Conservation (phyloP, 2,797 vertebrate species). For the Okamejei kenojei region DNA sequence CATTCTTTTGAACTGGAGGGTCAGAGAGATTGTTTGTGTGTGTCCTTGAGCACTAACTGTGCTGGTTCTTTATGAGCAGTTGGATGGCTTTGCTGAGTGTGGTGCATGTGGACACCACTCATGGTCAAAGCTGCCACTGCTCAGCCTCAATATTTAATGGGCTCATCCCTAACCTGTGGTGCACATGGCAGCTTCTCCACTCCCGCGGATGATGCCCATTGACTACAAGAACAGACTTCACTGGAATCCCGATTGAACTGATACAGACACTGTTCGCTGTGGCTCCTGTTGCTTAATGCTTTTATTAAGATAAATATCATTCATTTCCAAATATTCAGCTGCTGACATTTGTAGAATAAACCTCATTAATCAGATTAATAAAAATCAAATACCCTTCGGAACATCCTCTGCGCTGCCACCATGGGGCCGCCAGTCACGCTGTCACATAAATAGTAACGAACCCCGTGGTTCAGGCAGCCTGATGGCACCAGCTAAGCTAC, state of each 20-base stretch:
- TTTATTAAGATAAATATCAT: constrained; percentile 36
- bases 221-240: not conserved
- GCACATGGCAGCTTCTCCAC: not conserved
- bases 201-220: not conserved
- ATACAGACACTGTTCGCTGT: not conserved
- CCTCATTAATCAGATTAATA: constrained; percentile 34
- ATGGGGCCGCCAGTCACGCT: not conserved
- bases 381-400: constrained; percentile 16
- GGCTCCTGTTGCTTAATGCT: not conserved
- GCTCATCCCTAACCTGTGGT: not conserved
- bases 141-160: constrained; percentile 22
- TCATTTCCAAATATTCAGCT: constrained; percentile 27
- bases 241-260: not conserved
- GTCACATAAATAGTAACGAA: not conserved
- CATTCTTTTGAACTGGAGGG: not conserved
- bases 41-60: no score
- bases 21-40: not conserved
- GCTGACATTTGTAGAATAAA: constrained; percentile 36
- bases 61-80: not conserved
- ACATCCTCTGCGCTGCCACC: not conserved
- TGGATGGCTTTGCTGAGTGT: not conserved
- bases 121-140: not conserved
- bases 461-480: not conserved
- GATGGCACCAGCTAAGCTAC: not conserved
- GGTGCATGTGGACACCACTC: not conserved